These are phyloP conservation scores for Lamellibrachia columna DNA, from an alignment of 2,888 invertebrate genomes.

Conservation along the genomic window DNA sequence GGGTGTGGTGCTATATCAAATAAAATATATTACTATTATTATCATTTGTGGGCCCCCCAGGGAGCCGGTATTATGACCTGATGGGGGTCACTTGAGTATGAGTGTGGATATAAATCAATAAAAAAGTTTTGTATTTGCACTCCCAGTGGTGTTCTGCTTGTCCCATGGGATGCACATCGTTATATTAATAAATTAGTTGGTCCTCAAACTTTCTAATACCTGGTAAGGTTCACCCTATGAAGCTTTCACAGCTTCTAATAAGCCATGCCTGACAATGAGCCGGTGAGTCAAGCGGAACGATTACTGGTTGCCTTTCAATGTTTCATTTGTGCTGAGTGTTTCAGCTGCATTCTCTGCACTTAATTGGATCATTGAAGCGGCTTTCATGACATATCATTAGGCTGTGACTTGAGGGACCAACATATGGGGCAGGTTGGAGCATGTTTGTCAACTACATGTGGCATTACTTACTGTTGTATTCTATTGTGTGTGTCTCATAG, in stretches of 20 bases:
- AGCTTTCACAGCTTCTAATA: conserved; percentile 1
- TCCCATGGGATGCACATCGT: no score
- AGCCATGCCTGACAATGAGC: not conserved
- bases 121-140: no score
- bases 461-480: not conserved
- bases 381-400: not conserved
- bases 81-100: no score
- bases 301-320: not conserved
- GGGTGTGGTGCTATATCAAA: no score
- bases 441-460: not conserved
- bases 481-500: not conserved
- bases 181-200: not conserved
- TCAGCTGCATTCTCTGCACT: not conserved
- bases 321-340: not conserved
- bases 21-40: no score
- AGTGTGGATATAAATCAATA: no score
- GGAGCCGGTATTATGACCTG: no score
- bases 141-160: no score
- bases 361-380: not conserved
- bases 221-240: not conserved
- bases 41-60: no score
- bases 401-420: not conserved
- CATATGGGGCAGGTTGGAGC: not conserved
- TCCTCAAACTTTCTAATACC: not conserved
- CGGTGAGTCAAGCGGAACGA: not conserved